Conservation (phyloP, 1,140 invertebrate genomes). For the Metopolophium dirhodum region DNA sequence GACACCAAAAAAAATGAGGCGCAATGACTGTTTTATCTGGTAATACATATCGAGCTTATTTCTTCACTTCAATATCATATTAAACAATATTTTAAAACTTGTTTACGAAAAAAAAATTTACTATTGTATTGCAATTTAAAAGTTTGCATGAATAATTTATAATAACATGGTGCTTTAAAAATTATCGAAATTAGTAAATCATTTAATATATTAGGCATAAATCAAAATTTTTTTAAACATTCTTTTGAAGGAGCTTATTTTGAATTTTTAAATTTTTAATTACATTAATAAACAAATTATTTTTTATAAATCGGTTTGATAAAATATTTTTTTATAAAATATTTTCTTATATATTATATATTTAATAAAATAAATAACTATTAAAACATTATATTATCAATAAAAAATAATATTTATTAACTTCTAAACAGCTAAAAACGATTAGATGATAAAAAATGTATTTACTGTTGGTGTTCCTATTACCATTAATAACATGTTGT, state of each 20-base stretch:
- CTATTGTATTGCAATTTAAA: background rate
- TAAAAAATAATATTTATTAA: background rate
- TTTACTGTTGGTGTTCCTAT: background rate
- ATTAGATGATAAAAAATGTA: background rate
- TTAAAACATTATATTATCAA: no score
- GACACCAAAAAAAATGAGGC: background rate
- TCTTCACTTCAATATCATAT: background rate
- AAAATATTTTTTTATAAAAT: background rate
- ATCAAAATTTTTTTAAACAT: background rate
- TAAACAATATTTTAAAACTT: background rate
- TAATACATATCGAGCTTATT: background rate
- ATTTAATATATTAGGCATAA: background rate
- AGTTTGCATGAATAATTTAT: background rate
- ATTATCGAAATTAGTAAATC: background rate
- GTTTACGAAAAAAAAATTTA: background rate
- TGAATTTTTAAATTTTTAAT: background rate
- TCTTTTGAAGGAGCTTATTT: background rate
- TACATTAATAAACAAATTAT: background rate
- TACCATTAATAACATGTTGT: background rate
- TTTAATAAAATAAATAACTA: background rate
- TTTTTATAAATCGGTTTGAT: background rate
- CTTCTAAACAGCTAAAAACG: background rate
- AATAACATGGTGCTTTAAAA: conserved; percentile 13
- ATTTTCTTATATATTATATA: background rate
- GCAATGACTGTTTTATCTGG: background rate